These are phyloP conservation scores for Elegia similella DNA, from an alignment of 2,888 invertebrate species.

Conservation along the genomic window DNA sequence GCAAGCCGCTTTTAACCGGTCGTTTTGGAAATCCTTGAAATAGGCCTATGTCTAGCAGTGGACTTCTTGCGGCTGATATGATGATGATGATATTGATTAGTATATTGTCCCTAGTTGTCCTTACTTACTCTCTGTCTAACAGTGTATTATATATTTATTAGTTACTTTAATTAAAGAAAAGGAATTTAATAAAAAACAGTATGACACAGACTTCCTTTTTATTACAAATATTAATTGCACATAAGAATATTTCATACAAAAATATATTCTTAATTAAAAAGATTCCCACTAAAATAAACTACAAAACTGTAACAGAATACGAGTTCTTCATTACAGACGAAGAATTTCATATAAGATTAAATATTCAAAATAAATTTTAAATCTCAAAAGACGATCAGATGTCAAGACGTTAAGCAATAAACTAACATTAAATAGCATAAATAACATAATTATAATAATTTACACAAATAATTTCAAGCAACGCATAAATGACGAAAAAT, in stretches of 20 bases:
- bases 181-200: conserved; percentile 36
- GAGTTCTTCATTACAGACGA: conserved; percentile 19
- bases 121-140: no score
- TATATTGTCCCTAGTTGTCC: no score
- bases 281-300: conserved; percentile 71
- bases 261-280: conserved; percentile 79
- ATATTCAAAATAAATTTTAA: conserved; percentile 19
- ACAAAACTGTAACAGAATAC: conserved; percentile 60
- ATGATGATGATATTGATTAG: no score
- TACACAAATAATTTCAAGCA: conserved; percentile 33
- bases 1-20: no score
- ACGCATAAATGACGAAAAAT: conserved; percentile 36
- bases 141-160: no score
- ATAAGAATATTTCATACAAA: conserved; percentile 79
- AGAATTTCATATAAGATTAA: conserved; percentile 19
- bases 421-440: conserved; percentile 20
- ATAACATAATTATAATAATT: conserved; percentile 27
- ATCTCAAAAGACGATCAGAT: conserved; percentile 46
- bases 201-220: conserved; percentile 70
- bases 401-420: conserved; percentile 48
- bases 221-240: conserved; percentile 80
- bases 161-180: background rate
- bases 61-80: no score
- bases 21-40: no score
- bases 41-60: no score